A percentile compares a stretch with the other conserved stretches of the same genome.
phyloP scores from a whole-genome alignment of 2,113 vertebrate genomes.

The Hippocampus barbouri region DNA sequence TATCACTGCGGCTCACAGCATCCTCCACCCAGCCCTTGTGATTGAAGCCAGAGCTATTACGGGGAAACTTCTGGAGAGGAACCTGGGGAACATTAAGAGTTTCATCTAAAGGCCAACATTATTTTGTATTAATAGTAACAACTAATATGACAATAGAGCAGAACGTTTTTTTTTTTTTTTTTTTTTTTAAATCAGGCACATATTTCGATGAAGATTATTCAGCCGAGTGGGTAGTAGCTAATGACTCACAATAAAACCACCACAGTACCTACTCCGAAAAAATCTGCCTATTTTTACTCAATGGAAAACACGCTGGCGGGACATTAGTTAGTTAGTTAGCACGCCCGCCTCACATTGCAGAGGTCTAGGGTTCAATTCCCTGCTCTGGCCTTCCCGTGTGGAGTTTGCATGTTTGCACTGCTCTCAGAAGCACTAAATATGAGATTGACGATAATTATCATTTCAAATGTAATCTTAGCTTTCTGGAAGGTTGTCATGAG shows the following conservation, averaged over 20 bases:
- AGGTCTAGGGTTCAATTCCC: too few relatives aligned
- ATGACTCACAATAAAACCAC: neutral
- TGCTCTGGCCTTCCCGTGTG: too few relatives aligned
- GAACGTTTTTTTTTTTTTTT: neutral
- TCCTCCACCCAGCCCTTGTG: constrained; percentile 98
- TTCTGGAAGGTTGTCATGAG: too few relatives aligned
- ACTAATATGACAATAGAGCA: neutral
- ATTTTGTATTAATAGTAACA: neutral
- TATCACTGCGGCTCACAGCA: constrained; percentile 87
- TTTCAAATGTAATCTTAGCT: too few relatives aligned
- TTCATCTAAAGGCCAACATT: neutral
- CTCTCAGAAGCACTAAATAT: neutral
- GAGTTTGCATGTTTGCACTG: neutral
- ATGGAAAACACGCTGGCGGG: neutral
- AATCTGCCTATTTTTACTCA: neutral
- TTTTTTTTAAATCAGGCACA: neutral
- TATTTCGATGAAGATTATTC: neutral
- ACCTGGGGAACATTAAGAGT: constrained; percentile 54
- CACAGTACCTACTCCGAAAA: neutral
- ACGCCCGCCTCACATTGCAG: too few relatives aligned
- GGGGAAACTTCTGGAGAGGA: constrained; percentile 91
- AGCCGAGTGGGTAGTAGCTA: neutral
- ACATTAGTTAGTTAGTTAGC: too few relatives aligned
- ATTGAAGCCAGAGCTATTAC: constrained; percentile 91
- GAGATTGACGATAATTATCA: neutral